A percentile compares a stretch with the other conserved stretches of the same genome.
Evolutionary conservation across 2,888 invertebrate genomes (phyloP).

Genomic region (Orthosia gothica): DNA sequence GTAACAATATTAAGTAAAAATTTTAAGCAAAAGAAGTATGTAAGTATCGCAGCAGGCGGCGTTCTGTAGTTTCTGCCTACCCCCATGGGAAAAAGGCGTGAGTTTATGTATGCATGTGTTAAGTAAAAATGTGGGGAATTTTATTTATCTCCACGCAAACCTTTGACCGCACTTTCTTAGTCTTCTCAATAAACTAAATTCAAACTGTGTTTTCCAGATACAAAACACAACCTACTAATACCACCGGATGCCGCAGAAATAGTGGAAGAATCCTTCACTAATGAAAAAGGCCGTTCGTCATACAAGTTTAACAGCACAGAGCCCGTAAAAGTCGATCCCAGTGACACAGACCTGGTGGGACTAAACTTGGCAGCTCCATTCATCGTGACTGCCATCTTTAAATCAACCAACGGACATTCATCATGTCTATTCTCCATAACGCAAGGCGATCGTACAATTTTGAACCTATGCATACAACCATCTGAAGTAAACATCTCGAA

Average conservation of each 20-base stretch:
- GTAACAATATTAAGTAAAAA: not conserved
- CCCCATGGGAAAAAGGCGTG: too few species aligned
- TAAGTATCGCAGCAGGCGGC: too few species aligned
- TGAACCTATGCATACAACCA: constrained; percentile 73
- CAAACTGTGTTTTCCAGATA: constrained; percentile 36
- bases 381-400: constrained; percentile 76
- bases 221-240: not conserved
- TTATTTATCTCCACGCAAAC: not conserved
- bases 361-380: constrained; percentile 72
- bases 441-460: constrained; percentile 58
- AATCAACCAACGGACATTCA: constrained; percentile 62
- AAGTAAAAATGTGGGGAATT: too few species aligned
- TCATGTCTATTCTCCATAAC: constrained; percentile 80
- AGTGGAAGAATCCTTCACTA: not conserved
- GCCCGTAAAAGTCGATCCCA: constrained; percentile 14
- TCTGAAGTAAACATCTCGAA: constrained; percentile 42
- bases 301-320: constrained; percentile 4
- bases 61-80: too few species aligned
- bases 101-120: too few species aligned
- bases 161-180: not conserved
- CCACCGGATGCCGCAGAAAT: not conserved
- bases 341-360: constrained; percentile 2
- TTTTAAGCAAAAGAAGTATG: too few species aligned
- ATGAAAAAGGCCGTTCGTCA: not conserved
- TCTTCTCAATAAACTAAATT: not conserved